phyloP scores from a whole-genome alignment of 2,113 vertebrate genomes.

The Phalacrocorax pelagicus region DNA sequence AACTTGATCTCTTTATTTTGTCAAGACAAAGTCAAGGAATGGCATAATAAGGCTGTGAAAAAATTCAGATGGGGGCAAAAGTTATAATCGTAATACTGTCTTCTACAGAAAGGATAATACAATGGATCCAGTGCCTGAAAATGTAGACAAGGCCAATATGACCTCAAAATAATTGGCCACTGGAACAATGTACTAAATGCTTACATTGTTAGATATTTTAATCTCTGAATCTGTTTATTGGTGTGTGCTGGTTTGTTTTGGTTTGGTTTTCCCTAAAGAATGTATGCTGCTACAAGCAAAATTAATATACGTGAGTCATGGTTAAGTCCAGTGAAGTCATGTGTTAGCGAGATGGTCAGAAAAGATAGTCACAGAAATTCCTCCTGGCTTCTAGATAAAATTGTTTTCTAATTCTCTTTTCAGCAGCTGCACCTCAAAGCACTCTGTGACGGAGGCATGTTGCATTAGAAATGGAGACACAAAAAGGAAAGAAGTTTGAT shows the following conservation, averaged over 20 bases:
- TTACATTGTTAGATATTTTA: not conserved
- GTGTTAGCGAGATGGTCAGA: not conserved
- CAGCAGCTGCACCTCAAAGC: not conserved
- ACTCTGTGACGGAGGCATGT: not conserved
- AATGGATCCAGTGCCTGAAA: not conserved
- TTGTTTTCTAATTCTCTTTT: not conserved
- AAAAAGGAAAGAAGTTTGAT: not conserved
- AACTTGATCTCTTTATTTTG: not conserved
- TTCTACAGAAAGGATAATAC: not conserved
- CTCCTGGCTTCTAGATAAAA: not conserved
- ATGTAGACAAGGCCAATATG: not conserved
- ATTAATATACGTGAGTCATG: not conserved
- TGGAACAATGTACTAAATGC: not conserved
- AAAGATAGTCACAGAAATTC: not conserved
- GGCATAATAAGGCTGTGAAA: not conserved
- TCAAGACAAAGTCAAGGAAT: not conserved
- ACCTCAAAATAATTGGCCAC: not conserved
- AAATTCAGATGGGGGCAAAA: not conserved
- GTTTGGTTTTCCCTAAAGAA: not conserved
- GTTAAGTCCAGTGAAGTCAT: not conserved
- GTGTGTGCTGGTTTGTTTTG: not conserved
- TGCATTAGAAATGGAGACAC: not conserved
- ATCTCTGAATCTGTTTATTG: not conserved
- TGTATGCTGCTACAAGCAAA: not conserved
- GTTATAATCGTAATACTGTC: not conserved